These are phyloP conservation scores for Oikopleura vanhoeffeni DNA, from an alignment of 23 tunicate genomes.

Conservation along the genomic window DNA sequence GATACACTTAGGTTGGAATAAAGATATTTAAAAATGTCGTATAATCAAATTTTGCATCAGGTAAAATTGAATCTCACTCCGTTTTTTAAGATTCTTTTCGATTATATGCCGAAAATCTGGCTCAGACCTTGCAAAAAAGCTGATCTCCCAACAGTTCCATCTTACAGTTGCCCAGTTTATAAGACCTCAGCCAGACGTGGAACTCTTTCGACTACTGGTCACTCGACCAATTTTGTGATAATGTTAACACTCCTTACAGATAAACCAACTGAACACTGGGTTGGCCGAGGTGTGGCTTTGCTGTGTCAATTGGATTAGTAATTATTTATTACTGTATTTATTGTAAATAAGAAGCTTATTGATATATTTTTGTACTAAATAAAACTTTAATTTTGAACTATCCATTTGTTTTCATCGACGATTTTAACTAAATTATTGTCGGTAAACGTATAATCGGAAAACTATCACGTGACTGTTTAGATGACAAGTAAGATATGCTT, in stretches of 20 bases:
- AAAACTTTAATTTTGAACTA: too few species aligned
- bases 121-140: neutral
- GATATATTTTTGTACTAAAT: too few species aligned
- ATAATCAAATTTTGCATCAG: neutral
- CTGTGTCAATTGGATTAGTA: conserved; percentile 69
- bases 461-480: too few species aligned
- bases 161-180: conserved; percentile 66
- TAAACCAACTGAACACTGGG: conserved; percentile 50
- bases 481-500: too few species aligned
- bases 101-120: neutral
- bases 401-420: too few species aligned
- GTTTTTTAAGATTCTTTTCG: neutral
- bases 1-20: too few species aligned
- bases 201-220: conserved; percentile 66
- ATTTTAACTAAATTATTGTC: too few species aligned
- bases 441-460: too few species aligned
- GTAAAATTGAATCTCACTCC: too few species aligned
- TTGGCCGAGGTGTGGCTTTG: conserved; percentile 78
- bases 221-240: conserved; percentile 70
- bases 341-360: too few species aligned
- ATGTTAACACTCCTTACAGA: conserved; percentile 3
- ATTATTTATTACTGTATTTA: too few species aligned
- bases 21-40: neutral
- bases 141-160: neutral
- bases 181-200: conserved; percentile 71